These are phyloP conservation scores for Pseudomyrmex cubaensis DNA, from an alignment of 1,140 invertebrate species.

Conservation along the genomic window DNA sequence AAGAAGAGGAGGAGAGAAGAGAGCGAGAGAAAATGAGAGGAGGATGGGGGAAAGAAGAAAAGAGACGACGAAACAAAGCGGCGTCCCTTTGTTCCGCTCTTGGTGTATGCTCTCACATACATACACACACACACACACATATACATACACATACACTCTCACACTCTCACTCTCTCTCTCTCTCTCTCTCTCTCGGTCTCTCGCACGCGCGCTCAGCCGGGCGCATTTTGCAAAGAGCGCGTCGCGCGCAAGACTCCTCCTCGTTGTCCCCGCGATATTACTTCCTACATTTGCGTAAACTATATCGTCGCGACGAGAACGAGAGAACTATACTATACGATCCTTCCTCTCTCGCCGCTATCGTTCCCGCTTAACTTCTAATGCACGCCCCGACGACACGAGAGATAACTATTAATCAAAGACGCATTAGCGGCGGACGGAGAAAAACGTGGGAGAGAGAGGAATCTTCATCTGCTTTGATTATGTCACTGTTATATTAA, in stretches of 20 bases:
- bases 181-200: neutral
- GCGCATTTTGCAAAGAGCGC: slow-evolving; percentile 66
- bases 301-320: slow-evolving; percentile 53
- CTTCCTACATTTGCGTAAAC: slow-evolving; percentile 59
- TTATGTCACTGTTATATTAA: slow-evolving; percentile 22
- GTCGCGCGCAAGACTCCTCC: slow-evolving; percentile 62
- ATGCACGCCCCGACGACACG: slow-evolving; percentile 31
- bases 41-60: slow-evolving; percentile 42
- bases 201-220: slow-evolving; percentile 43
- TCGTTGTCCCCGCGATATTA: slow-evolving; percentile 61
- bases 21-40: slow-evolving; percentile 50
- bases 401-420: slow-evolving; percentile 57
- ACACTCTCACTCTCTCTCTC: too few relatives aligned
- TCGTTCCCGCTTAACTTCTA: slow-evolving; percentile 54
- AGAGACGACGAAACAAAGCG: slow-evolving; percentile 73
- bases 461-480: slow-evolving; percentile 1
- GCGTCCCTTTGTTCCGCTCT: slow-evolving; percentile 68
- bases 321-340: neutral
- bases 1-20: slow-evolving; percentile 21
- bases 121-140: too few relatives aligned
- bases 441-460: neutral
- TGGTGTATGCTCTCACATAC: slow-evolving; percentile 35
- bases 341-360: slow-evolving; percentile 14
- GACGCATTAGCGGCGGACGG: slow-evolving; percentile 3
- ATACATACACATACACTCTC: too few relatives aligned